A percentile compares a stretch with the other conserved stretches of the same genome.
Conservation (phyloP, 2,113 vertebrate species). For the Macquaria ambigua region DNA sequence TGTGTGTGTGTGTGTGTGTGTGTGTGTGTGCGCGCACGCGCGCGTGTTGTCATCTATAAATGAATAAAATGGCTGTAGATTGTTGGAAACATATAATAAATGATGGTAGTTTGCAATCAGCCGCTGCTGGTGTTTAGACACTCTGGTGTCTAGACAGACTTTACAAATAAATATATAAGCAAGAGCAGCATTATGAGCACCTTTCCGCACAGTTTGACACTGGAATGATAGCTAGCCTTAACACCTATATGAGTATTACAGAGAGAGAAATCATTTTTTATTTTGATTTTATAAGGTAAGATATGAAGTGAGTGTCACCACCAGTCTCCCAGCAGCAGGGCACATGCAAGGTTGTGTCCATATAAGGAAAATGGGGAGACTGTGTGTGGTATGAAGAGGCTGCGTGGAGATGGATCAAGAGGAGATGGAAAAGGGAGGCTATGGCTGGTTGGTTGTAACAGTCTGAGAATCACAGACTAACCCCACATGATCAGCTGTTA, state of each 20-base stretch:
- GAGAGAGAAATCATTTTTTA: background rate
- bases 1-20: too few species aligned
- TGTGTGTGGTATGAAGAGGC: constrained; percentile 16
- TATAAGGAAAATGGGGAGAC: constrained; percentile 43
- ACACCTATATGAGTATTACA: too few species aligned
- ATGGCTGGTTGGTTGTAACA: constrained; percentile 12
- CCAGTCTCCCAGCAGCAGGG: constrained; percentile 1
- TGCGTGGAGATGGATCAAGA: constrained; percentile 12
- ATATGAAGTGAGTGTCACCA: constrained; percentile 23
- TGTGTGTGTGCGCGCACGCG: background rate
- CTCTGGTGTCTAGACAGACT: background rate
- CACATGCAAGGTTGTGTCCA: constrained; percentile 20
- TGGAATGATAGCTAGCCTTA: background rate
- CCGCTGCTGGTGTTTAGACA: background rate
- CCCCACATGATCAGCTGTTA: background rate
- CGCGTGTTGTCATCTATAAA: constrained; percentile 25
- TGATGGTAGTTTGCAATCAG: background rate
- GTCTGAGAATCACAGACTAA: constrained; percentile 27
- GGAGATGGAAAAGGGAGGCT: constrained; percentile 36
- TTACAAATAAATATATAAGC: background rate
- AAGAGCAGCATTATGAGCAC: background rate
- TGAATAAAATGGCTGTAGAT: constrained; percentile 9
- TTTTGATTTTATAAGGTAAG: background rate
- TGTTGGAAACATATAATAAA: constrained; percentile 3
- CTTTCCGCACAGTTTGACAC: background rate